A percentile compares a stretch with the other conserved stretches of the same genome.
Conservation (phyloP, 2,888 invertebrate genomes). For the Odontocerum albicorne region DNA sequence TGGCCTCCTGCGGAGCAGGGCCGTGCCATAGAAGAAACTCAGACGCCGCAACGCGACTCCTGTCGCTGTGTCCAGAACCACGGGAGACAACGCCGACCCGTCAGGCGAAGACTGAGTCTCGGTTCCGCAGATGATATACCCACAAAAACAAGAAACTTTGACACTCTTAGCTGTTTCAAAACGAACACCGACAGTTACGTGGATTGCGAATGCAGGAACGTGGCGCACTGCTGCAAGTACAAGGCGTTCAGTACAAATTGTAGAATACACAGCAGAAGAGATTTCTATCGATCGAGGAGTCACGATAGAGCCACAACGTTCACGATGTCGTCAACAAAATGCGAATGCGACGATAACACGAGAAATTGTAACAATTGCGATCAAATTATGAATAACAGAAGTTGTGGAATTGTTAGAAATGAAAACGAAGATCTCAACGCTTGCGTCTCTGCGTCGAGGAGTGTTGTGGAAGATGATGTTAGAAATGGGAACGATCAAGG, state of each 20-base stretch:
- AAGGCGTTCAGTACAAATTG: not conserved
- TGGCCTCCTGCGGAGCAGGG: constrained; percentile 6
- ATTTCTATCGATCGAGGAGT: not conserved
- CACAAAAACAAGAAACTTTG: not conserved
- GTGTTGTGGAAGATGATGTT: constrained; percentile 2
- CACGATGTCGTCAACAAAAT: not conserved
- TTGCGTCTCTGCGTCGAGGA: constrained; percentile 6
- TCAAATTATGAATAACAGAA: no score
- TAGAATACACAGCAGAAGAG: not conserved
- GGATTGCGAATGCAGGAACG: not conserved
- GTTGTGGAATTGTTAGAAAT: constrained; percentile 6
- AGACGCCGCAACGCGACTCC: not conserved
- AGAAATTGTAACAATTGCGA: no score
- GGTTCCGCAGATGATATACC: not conserved
- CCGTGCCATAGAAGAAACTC: not conserved
- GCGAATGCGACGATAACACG: not conserved
- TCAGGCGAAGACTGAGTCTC: constrained; percentile 1
- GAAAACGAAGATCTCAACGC: constrained; percentile 12
- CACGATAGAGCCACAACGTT: constrained; percentile 10
- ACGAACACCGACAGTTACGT: not conserved
- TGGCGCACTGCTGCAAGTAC: not conserved
- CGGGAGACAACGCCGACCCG: not conserved
- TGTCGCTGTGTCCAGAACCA: not conserved
- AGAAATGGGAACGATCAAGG: constrained; percentile 20
- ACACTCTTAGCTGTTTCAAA: constrained; percentile 8